Evolutionary conservation across 1,140 invertebrate genomes (phyloP).

Genomic region (Microplitis demolitor): DNA sequence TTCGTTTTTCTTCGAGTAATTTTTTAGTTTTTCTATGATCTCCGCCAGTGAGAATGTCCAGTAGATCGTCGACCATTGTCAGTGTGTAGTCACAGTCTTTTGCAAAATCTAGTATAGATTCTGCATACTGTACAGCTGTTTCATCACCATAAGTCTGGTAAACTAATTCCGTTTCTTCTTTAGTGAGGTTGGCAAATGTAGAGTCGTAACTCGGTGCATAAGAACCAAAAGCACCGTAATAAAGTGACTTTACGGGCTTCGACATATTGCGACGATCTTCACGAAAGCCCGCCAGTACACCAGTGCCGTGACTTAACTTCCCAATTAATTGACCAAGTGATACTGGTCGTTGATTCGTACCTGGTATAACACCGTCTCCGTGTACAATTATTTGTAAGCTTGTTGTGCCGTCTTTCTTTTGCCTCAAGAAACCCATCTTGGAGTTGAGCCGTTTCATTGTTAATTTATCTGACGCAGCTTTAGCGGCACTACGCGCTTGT

Average conservation of each 20-base stretch:
- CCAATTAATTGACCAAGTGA: conserved; percentile 82
- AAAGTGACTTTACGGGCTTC: conserved; percentile 88
- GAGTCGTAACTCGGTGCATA: conserved; percentile 96
- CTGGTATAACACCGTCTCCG: conserved; percentile 72
- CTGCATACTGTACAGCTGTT: conserved; percentile 84
- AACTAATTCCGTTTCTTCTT: conserved; percentile 92
- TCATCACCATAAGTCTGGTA: conserved; percentile 91
- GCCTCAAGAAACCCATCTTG: conserved; percentile 81
- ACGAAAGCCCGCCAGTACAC: conserved; percentile 72
- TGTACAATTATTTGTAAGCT: conserved; percentile 87
- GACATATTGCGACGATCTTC: conserved; percentile 89
- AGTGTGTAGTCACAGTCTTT: conserved; percentile 83
- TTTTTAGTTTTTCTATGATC: conserved; percentile 81
- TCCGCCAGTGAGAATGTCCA: conserved; percentile 82
- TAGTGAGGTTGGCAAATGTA: conserved; percentile 90
- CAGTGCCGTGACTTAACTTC: conserved; percentile 82
- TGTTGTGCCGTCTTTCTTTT: conserved; percentile 83
- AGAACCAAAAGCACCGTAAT: conserved; percentile 93
- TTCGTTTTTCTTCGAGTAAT: conserved; percentile 68
- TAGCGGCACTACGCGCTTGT: conserved; percentile 71
- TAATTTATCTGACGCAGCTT: conserved; percentile 70
- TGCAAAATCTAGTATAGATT: conserved; percentile 83
- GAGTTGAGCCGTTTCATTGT: conserved; percentile 65
- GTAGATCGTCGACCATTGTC: conserved; percentile 81
- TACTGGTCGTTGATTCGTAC: conserved; percentile 78